Evolutionary conservation across 2,797 vertebrate genomes (phyloP), one percentile per base, ranked within the genome.

Genomic region (Hydrophis major): DNA sequence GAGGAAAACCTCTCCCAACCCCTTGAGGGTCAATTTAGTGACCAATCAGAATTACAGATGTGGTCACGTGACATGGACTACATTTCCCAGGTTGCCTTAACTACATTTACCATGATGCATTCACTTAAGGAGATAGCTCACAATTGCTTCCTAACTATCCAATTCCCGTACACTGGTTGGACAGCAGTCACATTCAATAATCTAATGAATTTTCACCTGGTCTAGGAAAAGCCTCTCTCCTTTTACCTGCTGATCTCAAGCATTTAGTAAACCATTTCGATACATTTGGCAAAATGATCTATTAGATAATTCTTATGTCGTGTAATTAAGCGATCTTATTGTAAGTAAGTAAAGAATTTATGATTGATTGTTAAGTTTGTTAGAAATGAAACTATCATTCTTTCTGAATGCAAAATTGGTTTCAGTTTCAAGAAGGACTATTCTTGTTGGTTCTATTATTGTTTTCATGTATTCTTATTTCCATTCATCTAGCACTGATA

Each of bases 401-500:
- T 89, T 91, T 92, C 57, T 25, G 22, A 89, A 94, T 95, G 92
- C 6, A 94, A 95, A 4, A 0, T 27, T 32, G 6, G 59, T 22
- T 87, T 2, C 28, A 55, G 93, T 92, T 93, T 22, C 0, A 90
- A 53, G 47, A 78, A 94, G 94, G 90, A 92, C 94, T 90, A 88
- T n/a, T 92, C 0, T 47, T 93, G 53, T 91, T 88, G 20, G 27
- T 91, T 93, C 61, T 57, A 78, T 42, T 42, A 11, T 22, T 11
- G 5, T 11, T 47, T 83, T 83, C 4, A 47, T 47, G 14, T 55
- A 83, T 47, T 42, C 42, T 83, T 47, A 83, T 22, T 47, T 83
- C 12, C 8, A 83, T 47, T 83, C 37, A 42, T 83, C 66, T 37
- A 74, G 66, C n/a, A 37, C 16, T 74, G 66, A 7, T 32, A 69